These are phyloP conservation scores for Karalla daura DNA, from an alignment of 2,797 vertebrate species.

Conservation along the genomic window DNA sequence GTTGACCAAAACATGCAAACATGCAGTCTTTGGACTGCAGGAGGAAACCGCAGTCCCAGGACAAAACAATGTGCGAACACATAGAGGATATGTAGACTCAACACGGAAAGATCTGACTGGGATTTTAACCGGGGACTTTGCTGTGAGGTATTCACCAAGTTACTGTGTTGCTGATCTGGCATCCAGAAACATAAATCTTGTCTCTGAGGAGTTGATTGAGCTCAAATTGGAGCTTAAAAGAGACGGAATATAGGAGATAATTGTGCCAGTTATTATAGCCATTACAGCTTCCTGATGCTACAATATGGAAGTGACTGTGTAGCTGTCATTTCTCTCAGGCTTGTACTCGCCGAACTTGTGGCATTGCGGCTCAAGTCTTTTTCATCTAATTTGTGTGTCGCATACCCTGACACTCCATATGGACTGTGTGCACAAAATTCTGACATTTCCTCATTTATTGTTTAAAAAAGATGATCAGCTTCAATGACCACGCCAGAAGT, in stretches of 20 bases:
- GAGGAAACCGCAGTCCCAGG: too few relatives aligned
- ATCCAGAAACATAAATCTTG: neutral
- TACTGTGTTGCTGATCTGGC: neutral
- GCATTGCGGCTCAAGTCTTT: neutral
- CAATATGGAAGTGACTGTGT: neutral
- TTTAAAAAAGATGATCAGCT: conserved; percentile 14
- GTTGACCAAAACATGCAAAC: too few relatives aligned
- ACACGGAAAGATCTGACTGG: too few relatives aligned
- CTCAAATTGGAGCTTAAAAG: neutral
- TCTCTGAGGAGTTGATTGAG: neutral
- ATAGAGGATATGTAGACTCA: too few relatives aligned
- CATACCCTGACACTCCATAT: neutral
- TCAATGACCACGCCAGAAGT: conserved; percentile 1
- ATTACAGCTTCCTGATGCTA: neutral
- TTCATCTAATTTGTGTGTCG: conserved; percentile 6
- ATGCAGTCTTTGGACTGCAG: too few relatives aligned
- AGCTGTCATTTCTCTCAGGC: neutral
- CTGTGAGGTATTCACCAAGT: too few relatives aligned
- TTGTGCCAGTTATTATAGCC: neutral
- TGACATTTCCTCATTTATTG: conserved; percentile 8
- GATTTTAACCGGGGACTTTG: too few relatives aligned
- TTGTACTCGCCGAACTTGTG: neutral
- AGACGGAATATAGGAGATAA: neutral
- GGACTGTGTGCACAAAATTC: neutral
- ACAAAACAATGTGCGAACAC: too few relatives aligned